Base-by-base conservation (phyloP, 2,888 invertebrate species). In the Sphinx pinastri region DNA sequence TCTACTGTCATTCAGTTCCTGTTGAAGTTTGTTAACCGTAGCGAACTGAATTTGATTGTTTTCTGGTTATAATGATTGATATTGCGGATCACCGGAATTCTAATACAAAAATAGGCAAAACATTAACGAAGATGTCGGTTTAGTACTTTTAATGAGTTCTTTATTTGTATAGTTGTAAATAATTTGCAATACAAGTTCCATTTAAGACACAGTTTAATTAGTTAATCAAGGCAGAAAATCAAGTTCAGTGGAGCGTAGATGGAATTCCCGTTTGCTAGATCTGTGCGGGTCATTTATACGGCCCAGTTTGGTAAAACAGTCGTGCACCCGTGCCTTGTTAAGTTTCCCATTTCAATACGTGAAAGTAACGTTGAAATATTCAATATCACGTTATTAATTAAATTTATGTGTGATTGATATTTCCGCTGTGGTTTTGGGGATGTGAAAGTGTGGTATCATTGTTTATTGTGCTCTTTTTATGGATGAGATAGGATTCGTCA, bases 221-320 rank as follows among this genome's bases (percentile, higher is more conserved):
- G 51, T 13, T 69, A 69, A 60, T 38, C 60, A 69, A 52, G 2
- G 14, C n/a, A 25, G 19, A 38, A 45, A 69, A 70, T 70, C 70
- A 67, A 70, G 67, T 59, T 58, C 67, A 67, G 52, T 52, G 38
- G 59, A 47, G 52, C 55, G 45, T 59, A 66, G 51, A 70, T 54
- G 14, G 49, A 67, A 49, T 67, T 57, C 66, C 67, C 45, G 57
- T 68, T 31, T 67, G 45, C 19, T 25, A 60, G 66, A 54, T 49
- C 68, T 66, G 68, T 68, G 71, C 70, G 51, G 78, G 75, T 78
- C 81, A 79, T 81, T 83, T 80, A 81, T 79, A 76, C 73, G 75
- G 78, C 83, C 84, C 59, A 76, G 76, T 81, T 82, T 81, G 83
- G 81, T 80, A 77, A 76, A 59, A 60, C 72, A 73, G 71, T 77